A percentile compares a stretch with the other conserved stretches of the same genome.
These are phyloP conservation scores for Phalacrocorax carbo DNA, from an alignment of 2,113 vertebrate species.

Conservation along the genomic window DNA sequence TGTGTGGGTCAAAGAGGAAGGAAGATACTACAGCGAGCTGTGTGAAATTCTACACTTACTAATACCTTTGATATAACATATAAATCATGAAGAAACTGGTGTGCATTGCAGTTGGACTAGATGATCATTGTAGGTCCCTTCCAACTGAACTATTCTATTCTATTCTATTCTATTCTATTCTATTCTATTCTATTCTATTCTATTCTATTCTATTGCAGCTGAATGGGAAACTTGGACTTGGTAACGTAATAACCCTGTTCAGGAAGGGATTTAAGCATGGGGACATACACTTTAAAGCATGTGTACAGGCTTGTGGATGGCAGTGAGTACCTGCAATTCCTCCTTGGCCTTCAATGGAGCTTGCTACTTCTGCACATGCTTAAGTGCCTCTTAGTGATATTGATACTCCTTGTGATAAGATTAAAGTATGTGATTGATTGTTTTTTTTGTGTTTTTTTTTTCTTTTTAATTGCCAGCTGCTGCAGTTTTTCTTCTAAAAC, in stretches of 20 bases:
- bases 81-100: neutral
- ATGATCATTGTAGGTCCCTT: neutral
- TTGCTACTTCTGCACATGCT: neutral
- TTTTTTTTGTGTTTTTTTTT: neutral
- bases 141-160: neutral
- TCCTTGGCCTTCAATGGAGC: neutral
- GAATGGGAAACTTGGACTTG: neutral
- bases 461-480: neutral
- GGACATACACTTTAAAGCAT: neutral
- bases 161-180: neutral
- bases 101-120: neutral
- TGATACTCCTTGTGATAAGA: neutral
- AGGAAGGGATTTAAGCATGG: neutral
- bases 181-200: too few relatives aligned
- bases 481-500: neutral
- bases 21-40: neutral
- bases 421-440: neutral
- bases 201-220: neutral
- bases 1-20: neutral
- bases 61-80: neutral
- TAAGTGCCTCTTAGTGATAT: neutral
- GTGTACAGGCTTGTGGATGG: neutral
- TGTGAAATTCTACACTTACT: neutral
- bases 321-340: neutral
- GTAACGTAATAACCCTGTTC: neutral